Evolutionary conservation across 2,888 invertebrate species (phyloP), one percentile per base, ranked within the genome.

Genomic region (Plemyria rubiginata): DNA sequence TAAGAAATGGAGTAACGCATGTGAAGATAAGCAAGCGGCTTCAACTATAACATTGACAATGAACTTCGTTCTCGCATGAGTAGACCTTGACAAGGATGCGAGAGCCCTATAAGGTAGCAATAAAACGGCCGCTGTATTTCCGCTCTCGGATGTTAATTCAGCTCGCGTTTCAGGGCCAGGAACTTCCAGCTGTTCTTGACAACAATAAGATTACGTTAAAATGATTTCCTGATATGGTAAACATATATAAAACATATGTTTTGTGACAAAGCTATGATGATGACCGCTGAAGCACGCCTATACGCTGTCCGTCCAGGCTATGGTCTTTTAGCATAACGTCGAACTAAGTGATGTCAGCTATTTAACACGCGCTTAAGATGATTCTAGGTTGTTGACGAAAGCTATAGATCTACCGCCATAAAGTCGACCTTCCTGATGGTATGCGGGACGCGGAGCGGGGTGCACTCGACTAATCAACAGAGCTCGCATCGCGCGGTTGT

Each of bases 271-370:
- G 83, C 81, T 66, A 54, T 54, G 72, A n/a, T 57, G 72, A 70
- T 71, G 74, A 70, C 70, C 61, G 79, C 78, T 79, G 80, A 86
- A 86, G 86, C 87, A 73, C 71, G 67, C 72, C 41, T 29, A 9
- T 29, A 45, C 9, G 12, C 28, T 57, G n/a, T 54, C 16, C 6
- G 7, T 29, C 40, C 32, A 60, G 48, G 53, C 49, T 43, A n/a
- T 16, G 41, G 16, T 16, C 15, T 54, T 53, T 57, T 38, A 13
- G 22, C 7, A 54, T 49, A 52, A 36, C 41, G 22, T 57, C 16
- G 16, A 41, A 62, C 7, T 36, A 41, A 41, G 38, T 38, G 6
- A 28, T 29, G n/a, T 13, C 13, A 49, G 49, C n/a, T 8, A n/a
- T 12, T n/a, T 6, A 43, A 43, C 2, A 15, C n/a, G 43, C 15